Evolutionary conservation across 2,113 vertebrate genomes (phyloP).

Genomic region (Thermophis baileyi): DNA sequence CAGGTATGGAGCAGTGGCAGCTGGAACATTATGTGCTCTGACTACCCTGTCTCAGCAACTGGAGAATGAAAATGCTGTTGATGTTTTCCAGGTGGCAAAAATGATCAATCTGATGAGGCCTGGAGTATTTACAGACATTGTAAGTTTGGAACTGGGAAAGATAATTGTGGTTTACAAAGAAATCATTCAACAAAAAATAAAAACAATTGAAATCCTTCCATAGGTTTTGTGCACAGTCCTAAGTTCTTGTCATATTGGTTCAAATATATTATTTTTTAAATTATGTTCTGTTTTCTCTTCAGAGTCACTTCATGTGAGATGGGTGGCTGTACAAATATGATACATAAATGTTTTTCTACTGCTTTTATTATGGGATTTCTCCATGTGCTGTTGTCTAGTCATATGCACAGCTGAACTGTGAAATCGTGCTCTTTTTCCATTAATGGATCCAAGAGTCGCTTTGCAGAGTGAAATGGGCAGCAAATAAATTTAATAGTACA

Average conservation of each 20-base stretch:
- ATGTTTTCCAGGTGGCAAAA: conserved; percentile 99
- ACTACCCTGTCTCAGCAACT: conserved; percentile 95
- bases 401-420: background rate
- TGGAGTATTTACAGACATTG: conserved; percentile 98
- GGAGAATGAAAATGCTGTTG: conserved; percentile 92
- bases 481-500: too few relatives aligned
- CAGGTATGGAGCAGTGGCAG: conserved; percentile 94
- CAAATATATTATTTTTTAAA: background rate
- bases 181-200: conserved; percentile 30
- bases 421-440: background rate
- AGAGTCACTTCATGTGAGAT: too few relatives aligned
- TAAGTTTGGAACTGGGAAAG: conserved; percentile 70
- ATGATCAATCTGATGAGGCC: conserved; percentile 99
- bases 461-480: too few relatives aligned
- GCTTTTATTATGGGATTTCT: background rate
- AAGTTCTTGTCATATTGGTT: background rate
- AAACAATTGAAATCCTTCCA: background rate
- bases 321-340: too few relatives aligned
- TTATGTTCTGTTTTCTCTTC: too few relatives aligned
- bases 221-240: background rate
- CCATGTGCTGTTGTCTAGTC: background rate
- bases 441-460: too few relatives aligned
- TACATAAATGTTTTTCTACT: background rate
- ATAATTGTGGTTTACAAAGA: conserved; percentile 18
- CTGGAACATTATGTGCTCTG: conserved; percentile 92